Conservation (phyloP, 1,140 invertebrate species). For the Lethrus apterus region DNA sequence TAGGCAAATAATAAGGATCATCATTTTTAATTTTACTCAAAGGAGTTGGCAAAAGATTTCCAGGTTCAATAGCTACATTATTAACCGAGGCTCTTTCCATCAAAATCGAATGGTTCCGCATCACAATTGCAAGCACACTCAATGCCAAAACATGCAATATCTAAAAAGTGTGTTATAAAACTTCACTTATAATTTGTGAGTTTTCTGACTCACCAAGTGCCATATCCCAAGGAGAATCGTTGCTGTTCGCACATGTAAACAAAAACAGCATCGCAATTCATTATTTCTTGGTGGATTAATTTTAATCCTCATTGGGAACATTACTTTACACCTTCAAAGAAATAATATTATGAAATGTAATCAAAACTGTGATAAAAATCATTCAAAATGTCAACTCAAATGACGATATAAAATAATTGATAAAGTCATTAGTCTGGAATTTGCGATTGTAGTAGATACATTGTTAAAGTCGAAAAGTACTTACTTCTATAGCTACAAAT, state of each 20-base stretch:
- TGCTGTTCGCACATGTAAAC: constrained; percentile 74
- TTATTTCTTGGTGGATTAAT: constrained; percentile 53
- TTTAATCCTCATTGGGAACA: constrained; percentile 57
- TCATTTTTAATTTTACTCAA: constrained; percentile 54
- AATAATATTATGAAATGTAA: no score
- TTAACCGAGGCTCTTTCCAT: constrained; percentile 20
- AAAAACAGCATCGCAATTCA: constrained; percentile 72
- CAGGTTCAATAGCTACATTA: constrained; percentile 31
- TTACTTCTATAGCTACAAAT: no score
- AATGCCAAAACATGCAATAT: constrained; percentile 63
- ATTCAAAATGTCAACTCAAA: no score
- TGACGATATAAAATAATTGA: no score
- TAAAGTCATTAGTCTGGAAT: no score
- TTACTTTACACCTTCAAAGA: constrained; percentile 26
- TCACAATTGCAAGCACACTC: constrained; percentile 62
- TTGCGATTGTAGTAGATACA: no score
- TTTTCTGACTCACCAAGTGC: constrained; percentile 64
- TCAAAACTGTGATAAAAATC: no score
- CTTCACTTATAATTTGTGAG: not conserved
- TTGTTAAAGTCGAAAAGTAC: no score
- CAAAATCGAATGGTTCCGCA: constrained; percentile 54
- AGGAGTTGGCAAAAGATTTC: constrained; percentile 55
- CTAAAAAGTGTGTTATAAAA: constrained; percentile 39
- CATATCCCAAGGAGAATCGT: constrained; percentile 72
- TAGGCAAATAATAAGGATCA: constrained; percentile 44